These are phyloP conservation scores for Scelioninae gen. 2 DNA, from an alignment of 2,888 invertebrate genomes.

Conservation along the genomic window DNA sequence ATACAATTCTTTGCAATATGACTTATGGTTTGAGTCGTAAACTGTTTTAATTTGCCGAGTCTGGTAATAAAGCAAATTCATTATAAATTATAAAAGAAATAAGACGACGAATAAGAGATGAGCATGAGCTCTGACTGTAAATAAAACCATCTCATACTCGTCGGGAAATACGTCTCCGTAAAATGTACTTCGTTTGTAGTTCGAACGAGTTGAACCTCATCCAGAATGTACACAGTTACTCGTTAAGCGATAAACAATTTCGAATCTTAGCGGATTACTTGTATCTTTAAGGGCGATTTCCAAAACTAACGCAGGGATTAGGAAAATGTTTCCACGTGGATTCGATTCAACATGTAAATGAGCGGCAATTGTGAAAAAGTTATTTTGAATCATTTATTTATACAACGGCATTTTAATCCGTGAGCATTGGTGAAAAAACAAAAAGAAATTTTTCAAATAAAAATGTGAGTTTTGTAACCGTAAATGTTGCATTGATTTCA, in stretches of 20 bases:
- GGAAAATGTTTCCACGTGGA: constrained; percentile 9
- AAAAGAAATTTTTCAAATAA: no score
- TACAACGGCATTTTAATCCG: no score
- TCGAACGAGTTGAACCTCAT: constrained; percentile 44
- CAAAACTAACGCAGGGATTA: constrained; percentile 16
- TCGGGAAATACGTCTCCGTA: constrained; percentile 26
- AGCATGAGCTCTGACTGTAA: constrained; percentile 40
- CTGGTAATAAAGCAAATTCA: constrained; percentile 19
- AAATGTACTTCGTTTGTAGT: constrained; percentile 36
- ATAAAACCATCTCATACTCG: constrained; percentile 41
- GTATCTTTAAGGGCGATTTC: constrained; percentile 13
- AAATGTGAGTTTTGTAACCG: no score
- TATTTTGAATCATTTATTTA: constrained; percentile 26
- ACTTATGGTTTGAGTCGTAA: constrained; percentile 1
- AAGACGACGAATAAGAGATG: constrained; percentile 36
- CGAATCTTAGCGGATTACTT: constrained; percentile 26
- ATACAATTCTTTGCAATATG: background rate
- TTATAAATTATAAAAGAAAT: constrained; percentile 35
- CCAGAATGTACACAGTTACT: constrained; percentile 36
- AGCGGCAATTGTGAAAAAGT: constrained; percentile 3
- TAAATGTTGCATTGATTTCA: no score
- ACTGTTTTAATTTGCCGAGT: constrained; percentile 20
- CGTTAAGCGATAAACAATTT: constrained; percentile 45
- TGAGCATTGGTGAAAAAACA: no score
- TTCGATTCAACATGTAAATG: constrained; percentile 12